Conservation (phyloP, 2,797 vertebrate species). For the Acanthiza pusilla region DNA sequence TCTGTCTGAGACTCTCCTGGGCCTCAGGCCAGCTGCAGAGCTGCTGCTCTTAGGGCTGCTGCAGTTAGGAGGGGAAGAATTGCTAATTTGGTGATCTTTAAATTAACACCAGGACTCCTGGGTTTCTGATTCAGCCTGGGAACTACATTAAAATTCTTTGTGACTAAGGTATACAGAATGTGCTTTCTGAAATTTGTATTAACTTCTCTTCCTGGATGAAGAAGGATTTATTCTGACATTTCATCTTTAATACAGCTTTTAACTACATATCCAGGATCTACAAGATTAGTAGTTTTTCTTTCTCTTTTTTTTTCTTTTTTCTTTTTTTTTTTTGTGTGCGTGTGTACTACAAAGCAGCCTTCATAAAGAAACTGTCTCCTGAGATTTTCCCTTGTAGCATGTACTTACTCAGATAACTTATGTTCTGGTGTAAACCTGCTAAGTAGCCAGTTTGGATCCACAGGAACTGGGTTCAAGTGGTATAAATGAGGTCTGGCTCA, state of each 20-base stretch:
- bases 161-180: neutral
- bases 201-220: neutral
- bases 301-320: accelerated
- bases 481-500: neutral
- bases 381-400: neutral
- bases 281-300: neutral
- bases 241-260: neutral
- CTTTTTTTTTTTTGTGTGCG: neutral
- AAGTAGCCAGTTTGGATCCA: neutral
- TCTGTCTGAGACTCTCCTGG: neutral
- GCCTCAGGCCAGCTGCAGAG: neutral
- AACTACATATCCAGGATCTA: neutral
- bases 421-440: neutral
- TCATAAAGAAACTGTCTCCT: neutral
- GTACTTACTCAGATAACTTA: neutral
- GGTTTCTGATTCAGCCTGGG: neutral
- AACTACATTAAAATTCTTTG: constrained; percentile 29
- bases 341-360: neutral
- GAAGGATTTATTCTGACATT: neutral
- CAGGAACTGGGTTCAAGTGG: neutral
- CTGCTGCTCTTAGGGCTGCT: neutral
- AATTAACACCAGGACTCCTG: constrained; percentile 15
- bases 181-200: constrained; percentile 26
- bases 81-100: constrained; percentile 29
- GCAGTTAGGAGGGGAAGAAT: neutral